Evolutionary conservation across 2,797 vertebrate species (phyloP).

Genomic region (Phrynocephalus forsythii): DNA sequence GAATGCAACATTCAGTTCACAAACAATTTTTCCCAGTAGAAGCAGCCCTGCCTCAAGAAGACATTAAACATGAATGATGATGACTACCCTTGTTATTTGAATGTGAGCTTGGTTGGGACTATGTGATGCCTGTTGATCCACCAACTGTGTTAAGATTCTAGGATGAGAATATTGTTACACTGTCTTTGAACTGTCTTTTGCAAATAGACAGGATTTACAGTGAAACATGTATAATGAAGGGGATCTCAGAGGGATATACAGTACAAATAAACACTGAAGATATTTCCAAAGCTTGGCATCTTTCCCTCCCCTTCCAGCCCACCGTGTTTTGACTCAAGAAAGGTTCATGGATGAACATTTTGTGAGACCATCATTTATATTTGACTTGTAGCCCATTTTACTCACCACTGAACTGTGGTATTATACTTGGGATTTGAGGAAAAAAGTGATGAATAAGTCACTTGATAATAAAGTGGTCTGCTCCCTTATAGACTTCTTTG

Average conservation of each 20-base stretch:
- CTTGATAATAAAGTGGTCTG: not conserved
- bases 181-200: slow-evolving; percentile 10
- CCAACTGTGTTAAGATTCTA: not conserved
- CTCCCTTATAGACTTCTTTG: not conserved
- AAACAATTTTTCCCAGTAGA: slow-evolving; percentile 30
- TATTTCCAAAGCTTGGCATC: not conserved
- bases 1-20: slow-evolving; percentile 21
- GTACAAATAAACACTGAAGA: not conserved
- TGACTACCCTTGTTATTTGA: slow-evolving; percentile 26
- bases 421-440: not conserved
- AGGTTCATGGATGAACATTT: not conserved
- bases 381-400: not conserved
- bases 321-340: not conserved
- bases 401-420: not conserved
- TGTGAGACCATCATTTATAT: not conserved
- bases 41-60: not conserved
- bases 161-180: slow-evolving; percentile 13
- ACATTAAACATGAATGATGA: slow-evolving; percentile 34
- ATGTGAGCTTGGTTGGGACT: not conserved
- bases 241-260: not conserved
- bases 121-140: slow-evolving; percentile 9
- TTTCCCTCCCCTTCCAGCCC: not conserved
- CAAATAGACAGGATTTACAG: not conserved
- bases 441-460: not conserved
- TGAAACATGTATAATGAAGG: not conserved